Base-by-base conservation (phyloP, 2,113 vertebrate species). In the Procavia capensis region DNA sequence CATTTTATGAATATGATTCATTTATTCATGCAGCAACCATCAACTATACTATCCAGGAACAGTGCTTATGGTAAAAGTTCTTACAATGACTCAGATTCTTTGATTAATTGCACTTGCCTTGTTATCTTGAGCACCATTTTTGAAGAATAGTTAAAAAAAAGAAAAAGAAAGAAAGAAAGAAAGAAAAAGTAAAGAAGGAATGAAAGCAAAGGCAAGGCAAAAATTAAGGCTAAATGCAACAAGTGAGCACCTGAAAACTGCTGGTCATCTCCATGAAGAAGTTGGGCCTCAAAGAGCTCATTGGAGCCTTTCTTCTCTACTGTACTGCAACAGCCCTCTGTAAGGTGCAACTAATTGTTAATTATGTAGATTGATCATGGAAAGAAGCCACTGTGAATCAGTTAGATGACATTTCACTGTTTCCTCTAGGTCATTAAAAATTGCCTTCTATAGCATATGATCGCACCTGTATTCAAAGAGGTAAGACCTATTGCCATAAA, bases 401-500 rank as follows among this genome's bases (percentile, higher is more conserved):
- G 66, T 85, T 93, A 88, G 68, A 84, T 95, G 76, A 82, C 43
- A 88, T 94, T 82, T 97, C 93, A 85, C 45, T 80, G 59, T 90
- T 34, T 96, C 2, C 47, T 91, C 74, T 76, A 76, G 43, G 29
- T 47, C 47, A 90, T 86, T 84, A 91, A 76, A 95, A 86, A 89
- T 57, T 87, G 9, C 31, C 36, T 27, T 92, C 80, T 72, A 36
- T 80, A 84, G 87, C 41, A 34, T 43, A 74, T 57, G 41, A 22
- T 41, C 79, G 13, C 63, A 1, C 83, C 64, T 34, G 31, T 50
- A 85, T 47, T 92, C 74, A 91, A 89, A 88, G 93, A 85, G 63
- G 36, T 34, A 88, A 86, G 92, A 85, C 41, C 24, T 68, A 66
- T 88, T 95, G 57, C 90, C 80, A 79, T 82, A 72, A 88, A 86